A percentile compares a stretch with the other conserved stretches of the same genome.
Evolutionary conservation across 2,888 invertebrate species (phyloP).

Genomic region (Stenotaenia linearis): DNA sequence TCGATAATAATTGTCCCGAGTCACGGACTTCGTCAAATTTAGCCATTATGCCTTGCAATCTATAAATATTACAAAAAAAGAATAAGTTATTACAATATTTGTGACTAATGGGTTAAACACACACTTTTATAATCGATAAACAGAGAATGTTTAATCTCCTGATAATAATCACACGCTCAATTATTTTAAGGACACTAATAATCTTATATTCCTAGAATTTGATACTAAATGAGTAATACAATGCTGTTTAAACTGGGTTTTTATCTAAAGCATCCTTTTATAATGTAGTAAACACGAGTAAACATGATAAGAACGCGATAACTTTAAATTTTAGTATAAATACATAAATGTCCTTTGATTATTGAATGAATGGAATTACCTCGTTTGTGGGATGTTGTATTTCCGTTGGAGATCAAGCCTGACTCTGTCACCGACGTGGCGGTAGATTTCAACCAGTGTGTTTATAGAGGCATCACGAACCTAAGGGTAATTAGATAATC

Average conservation of each 20-base stretch:
- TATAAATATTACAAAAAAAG: conserved; percentile 42
- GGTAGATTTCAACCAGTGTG: conserved; percentile 81
- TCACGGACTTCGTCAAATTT: conserved; percentile 81
- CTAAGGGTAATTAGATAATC: conserved; percentile 37
- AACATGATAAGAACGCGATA: background rate
- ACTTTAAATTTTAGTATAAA: background rate
- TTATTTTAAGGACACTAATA: background rate
- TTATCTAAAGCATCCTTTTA: background rate
- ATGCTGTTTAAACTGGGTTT: background rate
- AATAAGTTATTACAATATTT: background rate
- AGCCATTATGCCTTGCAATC: conserved; percentile 61
- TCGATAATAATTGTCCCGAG: conserved; percentile 70
- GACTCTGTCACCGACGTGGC: conserved; percentile 85
- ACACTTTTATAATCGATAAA: too few relatives aligned
- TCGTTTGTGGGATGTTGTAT: conserved; percentile 52
- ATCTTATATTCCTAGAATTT: background rate
- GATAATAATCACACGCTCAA: too few relatives aligned
- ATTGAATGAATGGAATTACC: too few relatives aligned
- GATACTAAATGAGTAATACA: background rate
- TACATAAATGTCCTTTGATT: too few relatives aligned
- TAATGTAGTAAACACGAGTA: background rate
- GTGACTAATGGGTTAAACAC: too few relatives aligned
- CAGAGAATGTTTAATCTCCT: too few relatives aligned
- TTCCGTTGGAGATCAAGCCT: conserved; percentile 75
- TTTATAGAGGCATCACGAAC: conserved; percentile 79